These are phyloP conservation scores for Laothoe populi DNA, from an alignment of 2,888 invertebrate genomes.

Conservation along the genomic window DNA sequence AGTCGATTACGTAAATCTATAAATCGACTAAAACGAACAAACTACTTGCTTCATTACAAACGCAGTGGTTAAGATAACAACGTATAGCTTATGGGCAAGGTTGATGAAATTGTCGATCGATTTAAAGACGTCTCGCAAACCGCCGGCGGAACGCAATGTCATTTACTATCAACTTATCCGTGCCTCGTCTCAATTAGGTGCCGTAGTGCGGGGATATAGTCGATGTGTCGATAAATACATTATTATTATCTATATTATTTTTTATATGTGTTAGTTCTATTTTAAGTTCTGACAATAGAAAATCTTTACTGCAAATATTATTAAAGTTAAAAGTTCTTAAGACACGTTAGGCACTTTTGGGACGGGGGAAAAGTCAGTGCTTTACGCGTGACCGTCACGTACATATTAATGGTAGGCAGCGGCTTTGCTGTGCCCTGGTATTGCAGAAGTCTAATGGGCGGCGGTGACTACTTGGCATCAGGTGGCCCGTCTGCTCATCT, in stretches of 20 bases:
- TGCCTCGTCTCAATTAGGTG: constrained; percentile 58
- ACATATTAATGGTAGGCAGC: no score
- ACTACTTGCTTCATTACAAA: constrained; percentile 22
- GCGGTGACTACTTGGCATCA: no score
- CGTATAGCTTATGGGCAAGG: constrained; percentile 9
- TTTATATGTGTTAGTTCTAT: no score
- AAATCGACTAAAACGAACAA: constrained; percentile 8
- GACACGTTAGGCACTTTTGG: no score
- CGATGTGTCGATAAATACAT: constrained; percentile 35
- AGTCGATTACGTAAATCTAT: constrained; percentile 5
- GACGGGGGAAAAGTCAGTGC: no score
- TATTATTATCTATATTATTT: not conserved
- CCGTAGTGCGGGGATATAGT: constrained; percentile 49
- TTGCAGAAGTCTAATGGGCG: no score
- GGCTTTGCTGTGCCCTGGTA: no score
- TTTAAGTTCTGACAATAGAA: no score
- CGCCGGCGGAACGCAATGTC: constrained; percentile 37
- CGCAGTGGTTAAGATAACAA: constrained; percentile 16
- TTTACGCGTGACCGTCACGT: no score
- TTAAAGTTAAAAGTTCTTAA: no score
- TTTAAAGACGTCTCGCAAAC: constrained; percentile 46
- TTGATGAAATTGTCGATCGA: constrained; percentile 36
- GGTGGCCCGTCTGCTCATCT: no score
- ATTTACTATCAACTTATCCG: constrained; percentile 45
- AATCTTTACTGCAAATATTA: no score